phyloP scores from a whole-genome alignment of 2,113 vertebrate species.

The Dipodomys merriami region DNA sequence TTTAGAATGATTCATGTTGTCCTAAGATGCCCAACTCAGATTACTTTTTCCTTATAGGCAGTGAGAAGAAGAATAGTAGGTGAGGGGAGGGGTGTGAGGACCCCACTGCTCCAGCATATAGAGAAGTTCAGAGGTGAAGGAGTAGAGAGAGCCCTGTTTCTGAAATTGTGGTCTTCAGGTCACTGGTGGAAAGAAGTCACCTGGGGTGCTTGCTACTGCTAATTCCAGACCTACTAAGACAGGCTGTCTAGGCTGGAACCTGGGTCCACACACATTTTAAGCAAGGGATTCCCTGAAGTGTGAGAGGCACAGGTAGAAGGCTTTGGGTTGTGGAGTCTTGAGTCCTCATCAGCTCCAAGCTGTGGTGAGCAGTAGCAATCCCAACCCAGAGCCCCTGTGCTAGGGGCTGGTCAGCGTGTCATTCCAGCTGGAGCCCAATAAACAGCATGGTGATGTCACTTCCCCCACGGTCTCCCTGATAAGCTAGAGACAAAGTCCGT shows the following conservation, averaged over 20 bases:
- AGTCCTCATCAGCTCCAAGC: background rate
- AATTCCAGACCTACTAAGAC: background rate
- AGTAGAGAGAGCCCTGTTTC: background rate
- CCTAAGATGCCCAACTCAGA: background rate
- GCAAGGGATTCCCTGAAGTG: too few relatives aligned
- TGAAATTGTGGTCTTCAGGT: background rate
- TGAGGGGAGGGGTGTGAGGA: background rate
- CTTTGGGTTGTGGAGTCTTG: too few relatives aligned
- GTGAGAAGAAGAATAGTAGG: background rate
- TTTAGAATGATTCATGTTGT: constrained; percentile 23
- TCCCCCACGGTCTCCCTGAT: background rate
- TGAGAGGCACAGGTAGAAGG: too few relatives aligned
- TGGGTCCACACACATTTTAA: too few relatives aligned
- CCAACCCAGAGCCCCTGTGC: too few relatives aligned
- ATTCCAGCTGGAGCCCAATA: background rate
- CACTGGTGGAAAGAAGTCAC: background rate
- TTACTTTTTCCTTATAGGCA: background rate
- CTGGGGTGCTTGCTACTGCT: background rate
- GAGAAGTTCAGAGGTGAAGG: background rate
- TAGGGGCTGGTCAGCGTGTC: too few relatives aligned
- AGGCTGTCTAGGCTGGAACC: background rate
- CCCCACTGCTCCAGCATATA: background rate
- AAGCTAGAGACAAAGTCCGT: background rate
- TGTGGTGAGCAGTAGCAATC: background rate
- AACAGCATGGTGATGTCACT: background rate